Base-by-base conservation (phyloP, 2,113 vertebrate genomes). In the Acrocephalus kingi region DNA sequence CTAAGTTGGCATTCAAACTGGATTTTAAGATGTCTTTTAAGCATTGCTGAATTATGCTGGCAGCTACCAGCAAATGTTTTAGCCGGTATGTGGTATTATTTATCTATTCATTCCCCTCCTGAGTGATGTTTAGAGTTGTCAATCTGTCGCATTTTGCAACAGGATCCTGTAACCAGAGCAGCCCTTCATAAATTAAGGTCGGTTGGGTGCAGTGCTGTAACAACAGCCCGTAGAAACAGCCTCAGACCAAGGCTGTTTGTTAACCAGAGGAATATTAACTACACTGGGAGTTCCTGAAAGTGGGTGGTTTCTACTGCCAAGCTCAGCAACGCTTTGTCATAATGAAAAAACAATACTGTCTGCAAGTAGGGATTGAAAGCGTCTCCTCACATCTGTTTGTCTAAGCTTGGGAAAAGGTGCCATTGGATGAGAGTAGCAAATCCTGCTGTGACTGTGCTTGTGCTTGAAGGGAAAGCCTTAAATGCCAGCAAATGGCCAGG, bases 291-390 rank as follows among this genome's bases (percentile, higher is more conserved):
- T 93, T 87, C 63, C 94, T 94, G 88, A 91, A 94, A 94, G 93
- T 94, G 91, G 92, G 90, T 96, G 86, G 81, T 79, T 96, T 96
- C 91, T 94, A 43, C 93, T 39, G 28, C 92, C 81, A 89, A 92
- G 91, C 93, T 94, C 76, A 63, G 77, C 66, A 67, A 75, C 1
- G 7, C 67, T 91, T 90, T 88, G 87, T 91, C 41, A 14, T 96
- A 97, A 93, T 91, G 96, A 96, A 96, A 97, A 94, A 94, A 95
- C 93, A 96, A 90, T 91, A 35, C 67, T 94, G 86, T 91, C 87
- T 93, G 92, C 80, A 84, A 96, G 91, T 64, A 92, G 96, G 95
- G 90, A 93, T 93, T 93, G 93, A 89, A 97, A 96, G 94, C 3
- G 20, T 87, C 71, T 93, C 74, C 56, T 83, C 95, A 79, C 89